Base-by-base conservation (phyloP, 2,888 invertebrate genomes). In the Erannis defoliaria region DNA sequence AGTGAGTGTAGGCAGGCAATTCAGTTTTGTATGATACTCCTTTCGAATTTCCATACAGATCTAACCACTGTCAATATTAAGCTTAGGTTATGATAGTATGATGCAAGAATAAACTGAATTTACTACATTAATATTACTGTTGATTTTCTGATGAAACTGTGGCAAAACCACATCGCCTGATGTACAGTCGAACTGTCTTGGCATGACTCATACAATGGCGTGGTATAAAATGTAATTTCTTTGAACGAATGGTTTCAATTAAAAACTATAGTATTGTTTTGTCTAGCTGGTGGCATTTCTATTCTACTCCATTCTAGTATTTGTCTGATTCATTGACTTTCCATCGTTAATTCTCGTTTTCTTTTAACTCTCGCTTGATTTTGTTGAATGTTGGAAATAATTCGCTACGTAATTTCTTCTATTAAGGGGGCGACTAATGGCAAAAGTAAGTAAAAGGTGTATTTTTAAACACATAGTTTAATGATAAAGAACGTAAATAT, bases 211-310 rank as follows among this genome's bases (percentile, higher is more conserved):
- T n/a, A 50, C 50, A 50, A 48, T 38, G 38, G 35, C 29, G 51
- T 26, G 43, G 45, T 38, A 26, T 42, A 23, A 37, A 53, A 10
- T 49, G 16, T 37, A 29, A 35, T 40, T 43, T 60, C 49, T 55
- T 61, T 19, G 31, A 46, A 5, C 31, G 29, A 58, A 53, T 23
- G 40, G 18, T 54, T 63, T 57, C 23, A 63, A 63, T 63, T 56
- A 59, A 53, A 54, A 45, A 31, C 29, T 33, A 14, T 29, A 37
- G 29, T 62, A 66, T 66, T 66, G 64, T 64, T 62, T 58, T 35
- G 66, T 62, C 55, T 64, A 60, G 38, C 43, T 43, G 35, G 23
- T 51, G 23, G 55, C 48, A 48, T 50, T 64, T 62, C 26, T 55
- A 53, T 53, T 37, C 40, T 43, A 46, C 21, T 48, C 48, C 49